phyloP scores from a whole-genome alignment of 2,888 invertebrate genomes.

The Chrysolina americana region DNA sequence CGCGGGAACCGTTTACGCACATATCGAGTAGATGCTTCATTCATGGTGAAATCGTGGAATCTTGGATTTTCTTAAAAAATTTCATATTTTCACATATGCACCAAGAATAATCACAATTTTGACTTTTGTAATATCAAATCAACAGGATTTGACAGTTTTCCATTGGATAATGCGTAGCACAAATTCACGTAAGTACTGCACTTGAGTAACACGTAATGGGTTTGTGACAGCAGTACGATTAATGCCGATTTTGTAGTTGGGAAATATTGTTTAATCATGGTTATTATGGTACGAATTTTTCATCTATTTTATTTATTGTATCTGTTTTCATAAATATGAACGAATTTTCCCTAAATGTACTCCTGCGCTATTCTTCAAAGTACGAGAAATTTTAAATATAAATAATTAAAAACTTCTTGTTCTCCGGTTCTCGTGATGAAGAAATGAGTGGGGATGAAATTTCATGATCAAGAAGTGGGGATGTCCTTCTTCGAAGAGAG shows the following conservation, averaged over 20 bases:
- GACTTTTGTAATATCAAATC: conserved; percentile 7
- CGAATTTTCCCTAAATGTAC: not conserved
- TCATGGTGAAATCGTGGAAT: conserved; percentile 53
- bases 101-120: conserved; percentile 15
- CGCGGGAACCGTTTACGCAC: conserved; percentile 80
- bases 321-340: not conserved
- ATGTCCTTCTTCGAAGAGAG: not conserved
- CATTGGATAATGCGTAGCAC: not conserved
- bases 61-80: conserved; percentile 1
- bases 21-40: conserved; percentile 64
- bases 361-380: not conserved
- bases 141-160: conserved; percentile 2
- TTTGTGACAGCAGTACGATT: not conserved
- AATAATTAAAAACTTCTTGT: not conserved
- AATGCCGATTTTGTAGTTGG: not conserved
- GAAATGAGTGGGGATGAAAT: not conserved
- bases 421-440: not conserved
- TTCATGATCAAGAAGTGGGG: not conserved
- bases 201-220: conserved; percentile 12
- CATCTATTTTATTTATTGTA: not conserved
- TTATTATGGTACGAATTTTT: not conserved
- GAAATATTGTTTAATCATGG: not conserved
- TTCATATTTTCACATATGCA: not conserved
- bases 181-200: conserved; percentile 18
- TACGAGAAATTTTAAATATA: not conserved